These are phyloP conservation scores for Allolobophora icterica DNA, from an alignment of 2,888 invertebrate species.

Conservation along the genomic window DNA sequence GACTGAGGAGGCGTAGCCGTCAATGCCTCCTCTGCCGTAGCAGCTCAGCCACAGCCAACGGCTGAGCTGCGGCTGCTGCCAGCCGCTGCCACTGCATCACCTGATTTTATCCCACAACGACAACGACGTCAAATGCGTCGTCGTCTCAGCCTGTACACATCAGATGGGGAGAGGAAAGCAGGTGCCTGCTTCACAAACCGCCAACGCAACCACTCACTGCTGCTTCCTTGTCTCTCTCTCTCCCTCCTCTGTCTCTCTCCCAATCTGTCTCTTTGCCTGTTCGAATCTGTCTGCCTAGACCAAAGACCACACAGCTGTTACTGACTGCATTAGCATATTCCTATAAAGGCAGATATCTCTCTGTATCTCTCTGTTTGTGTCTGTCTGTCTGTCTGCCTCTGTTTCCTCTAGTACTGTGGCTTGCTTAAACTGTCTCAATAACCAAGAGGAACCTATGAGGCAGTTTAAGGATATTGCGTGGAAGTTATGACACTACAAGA, in stretches of 20 bases:
- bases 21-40: not conserved
- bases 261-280: not conserved
- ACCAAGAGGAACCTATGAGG: too few relatives aligned
- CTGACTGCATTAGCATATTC: conserved; percentile 3
- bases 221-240: not conserved
- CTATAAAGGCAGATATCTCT: not conserved
- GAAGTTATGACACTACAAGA: too few relatives aligned
- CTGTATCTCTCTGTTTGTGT: not conserved
- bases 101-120: conserved; percentile 7
- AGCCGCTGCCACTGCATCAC: not conserved
- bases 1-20: not conserved
- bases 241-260: not conserved
- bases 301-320: conserved; percentile 17
- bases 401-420: not conserved
- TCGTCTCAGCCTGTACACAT: not conserved
- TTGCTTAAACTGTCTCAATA: too few relatives aligned
- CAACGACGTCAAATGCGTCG: not conserved
- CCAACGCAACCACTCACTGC: conserved; percentile 17
- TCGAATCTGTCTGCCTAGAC: not conserved
- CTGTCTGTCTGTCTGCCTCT: too few relatives aligned
- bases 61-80: not conserved
- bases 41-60: not conserved
- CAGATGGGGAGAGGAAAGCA: not conserved
- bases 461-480: too few relatives aligned
- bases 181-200: not conserved